phyloP scores from a whole-genome alignment of 2,888 invertebrate genomes.

The Amphipoea oculea region DNA sequence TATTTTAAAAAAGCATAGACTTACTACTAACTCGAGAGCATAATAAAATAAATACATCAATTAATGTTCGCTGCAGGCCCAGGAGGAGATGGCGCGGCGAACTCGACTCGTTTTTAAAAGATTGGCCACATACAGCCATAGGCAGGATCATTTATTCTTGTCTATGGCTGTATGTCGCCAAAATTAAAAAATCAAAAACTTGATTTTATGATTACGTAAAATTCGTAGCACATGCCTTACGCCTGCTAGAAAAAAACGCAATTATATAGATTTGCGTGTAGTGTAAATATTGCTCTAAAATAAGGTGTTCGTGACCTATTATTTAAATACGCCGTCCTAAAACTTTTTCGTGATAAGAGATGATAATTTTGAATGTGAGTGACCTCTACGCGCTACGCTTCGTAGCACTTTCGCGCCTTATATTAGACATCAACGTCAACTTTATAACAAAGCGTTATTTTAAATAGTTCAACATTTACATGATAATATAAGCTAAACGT shows the following conservation, averaged over 20 bases:
- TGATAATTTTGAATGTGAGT: neutral
- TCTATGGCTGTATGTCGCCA: no score
- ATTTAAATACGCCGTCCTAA: neutral
- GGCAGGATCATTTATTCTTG: no score
- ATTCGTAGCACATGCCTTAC: conserved; percentile 1
- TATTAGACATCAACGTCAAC: conserved; percentile 66
- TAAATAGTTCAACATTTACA: neutral
- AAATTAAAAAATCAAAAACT: neutral
- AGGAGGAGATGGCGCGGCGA: no score
- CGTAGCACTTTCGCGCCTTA: conserved; percentile 44
- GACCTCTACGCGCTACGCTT: conserved; percentile 50
- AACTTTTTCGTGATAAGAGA: neutral
- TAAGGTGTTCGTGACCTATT: neutral
- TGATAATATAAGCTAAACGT: neutral
- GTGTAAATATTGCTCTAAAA: neutral
- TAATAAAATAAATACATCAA: no score
- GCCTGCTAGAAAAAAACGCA: neutral
- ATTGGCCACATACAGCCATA: no score
- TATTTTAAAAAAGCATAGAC: no score
- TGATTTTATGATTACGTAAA: neutral
- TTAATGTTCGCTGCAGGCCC: no score
- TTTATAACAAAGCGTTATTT: neutral
- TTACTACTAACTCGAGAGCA: no score
- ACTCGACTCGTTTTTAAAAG: no score
- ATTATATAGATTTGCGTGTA: neutral